phyloP scores from a whole-genome alignment of 2,797 vertebrate genomes.

The Sebastes reedi region DNA sequence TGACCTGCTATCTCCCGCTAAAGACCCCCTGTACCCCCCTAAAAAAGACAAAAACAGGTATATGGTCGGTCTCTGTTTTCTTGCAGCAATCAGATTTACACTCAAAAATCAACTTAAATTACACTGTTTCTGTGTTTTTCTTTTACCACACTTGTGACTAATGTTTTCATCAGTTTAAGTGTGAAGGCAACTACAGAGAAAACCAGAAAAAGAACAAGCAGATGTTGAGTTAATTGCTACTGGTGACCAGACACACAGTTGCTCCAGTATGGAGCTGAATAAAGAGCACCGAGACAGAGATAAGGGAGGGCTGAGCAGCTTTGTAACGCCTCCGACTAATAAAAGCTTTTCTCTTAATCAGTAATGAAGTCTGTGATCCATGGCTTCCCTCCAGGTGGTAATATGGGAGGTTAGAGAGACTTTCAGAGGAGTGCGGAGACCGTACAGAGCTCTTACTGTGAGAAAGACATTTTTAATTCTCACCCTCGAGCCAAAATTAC shows the following conservation, averaged over 20 bases:
- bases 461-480: not conserved
- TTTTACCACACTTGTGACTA: not conserved
- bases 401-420: not conserved
- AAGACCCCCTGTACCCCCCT: too few species aligned
- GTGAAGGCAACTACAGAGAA: too few species aligned
- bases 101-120: too few species aligned
- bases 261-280: constrained; percentile 7
- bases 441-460: not conserved
- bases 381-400: constrained; percentile 31
- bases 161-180: not conserved
- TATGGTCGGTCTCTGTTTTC: too few species aligned
- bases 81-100: too few species aligned
- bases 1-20: too few species aligned
- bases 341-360: constrained; percentile 55
- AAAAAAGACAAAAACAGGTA: too few species aligned
- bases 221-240: constrained; percentile 17
- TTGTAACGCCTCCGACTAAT: constrained; percentile 19
- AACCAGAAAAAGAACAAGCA: not conserved
- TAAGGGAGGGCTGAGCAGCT: constrained; percentile 6
- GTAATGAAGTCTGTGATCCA: constrained; percentile 47
- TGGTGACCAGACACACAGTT: not conserved
- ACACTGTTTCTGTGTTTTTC: not conserved
- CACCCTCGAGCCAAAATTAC: not conserved
- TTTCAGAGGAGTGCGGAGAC: not conserved
- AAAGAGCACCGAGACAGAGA: constrained; percentile 11